Percentiles rank a stretch among this genome's conserved stretches.
Evolutionary conservation across 2,113 vertebrate species (phyloP).

Genomic region (Passer domesticus): DNA sequence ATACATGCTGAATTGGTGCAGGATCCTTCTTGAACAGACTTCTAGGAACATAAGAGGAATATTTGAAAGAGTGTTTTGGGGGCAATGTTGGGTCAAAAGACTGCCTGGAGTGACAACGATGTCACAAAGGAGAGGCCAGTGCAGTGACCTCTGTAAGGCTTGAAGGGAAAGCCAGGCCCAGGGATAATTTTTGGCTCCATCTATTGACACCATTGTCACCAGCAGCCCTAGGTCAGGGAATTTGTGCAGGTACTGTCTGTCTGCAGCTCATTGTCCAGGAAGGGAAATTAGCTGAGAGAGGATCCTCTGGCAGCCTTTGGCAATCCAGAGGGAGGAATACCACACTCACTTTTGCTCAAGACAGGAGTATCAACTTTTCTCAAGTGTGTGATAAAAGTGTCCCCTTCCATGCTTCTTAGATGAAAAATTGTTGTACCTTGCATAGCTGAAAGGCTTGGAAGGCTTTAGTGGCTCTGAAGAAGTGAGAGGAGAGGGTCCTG

Average conservation of each 20-base stretch:
- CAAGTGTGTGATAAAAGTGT: neutral
- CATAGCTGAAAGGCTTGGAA: neutral
- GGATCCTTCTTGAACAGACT: neutral
- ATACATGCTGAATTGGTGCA: neutral
- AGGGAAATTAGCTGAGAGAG: neutral
- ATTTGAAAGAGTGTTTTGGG: neutral
- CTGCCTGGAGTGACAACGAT: neutral
- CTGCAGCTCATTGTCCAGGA: neutral
- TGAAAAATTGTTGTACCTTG: neutral
- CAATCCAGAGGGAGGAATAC: neutral
- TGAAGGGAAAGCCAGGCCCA: neutral
- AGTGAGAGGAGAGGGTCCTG: neutral
- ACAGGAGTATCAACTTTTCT: neutral
- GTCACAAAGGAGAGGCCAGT: neutral
- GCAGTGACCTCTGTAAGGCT: neutral
- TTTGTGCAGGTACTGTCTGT: neutral
- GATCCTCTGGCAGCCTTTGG: neutral
- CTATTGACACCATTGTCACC: neutral
- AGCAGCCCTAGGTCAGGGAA: neutral
- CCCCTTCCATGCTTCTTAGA: neutral
- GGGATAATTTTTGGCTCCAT: slow-evolving; percentile 32
- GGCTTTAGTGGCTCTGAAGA: neutral
- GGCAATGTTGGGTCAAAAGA: neutral
- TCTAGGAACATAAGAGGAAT: neutral
- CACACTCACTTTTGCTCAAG: neutral